phyloP scores from a whole-genome alignment of 1,140 invertebrate species.

The Drosophila micromelanica region DNA sequence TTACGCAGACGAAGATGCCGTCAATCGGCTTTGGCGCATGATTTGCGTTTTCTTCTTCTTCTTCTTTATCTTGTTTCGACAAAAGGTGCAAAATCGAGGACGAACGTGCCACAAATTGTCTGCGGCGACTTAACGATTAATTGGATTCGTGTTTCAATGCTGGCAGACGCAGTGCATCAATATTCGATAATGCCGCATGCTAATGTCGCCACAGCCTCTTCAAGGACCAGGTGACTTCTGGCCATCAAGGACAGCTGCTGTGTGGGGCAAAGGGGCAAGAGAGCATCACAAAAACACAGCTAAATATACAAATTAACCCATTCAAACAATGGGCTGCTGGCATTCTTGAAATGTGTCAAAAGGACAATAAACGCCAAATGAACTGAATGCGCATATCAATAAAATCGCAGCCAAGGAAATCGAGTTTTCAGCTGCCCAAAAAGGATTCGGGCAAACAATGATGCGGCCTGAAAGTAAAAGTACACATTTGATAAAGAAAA shows the following conservation, averaged over 20 bases:
- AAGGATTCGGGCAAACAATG: constrained; percentile 3
- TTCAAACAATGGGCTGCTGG: constrained; percentile 61
- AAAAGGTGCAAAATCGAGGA: constrained; percentile 68
- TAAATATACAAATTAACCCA: constrained; percentile 81
- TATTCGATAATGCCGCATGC: constrained; percentile 56
- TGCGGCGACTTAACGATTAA: constrained; percentile 72
- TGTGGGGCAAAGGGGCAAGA: neutral
- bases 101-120: constrained; percentile 70
- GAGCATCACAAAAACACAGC: constrained; percentile 14
- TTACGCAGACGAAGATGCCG: constrained; percentile 43
- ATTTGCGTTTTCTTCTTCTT: constrained; percentile 66
- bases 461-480: constrained; percentile 45
- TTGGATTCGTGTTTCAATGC: constrained; percentile 67
- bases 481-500: constrained; percentile 44
- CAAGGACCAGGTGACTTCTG: constrained; percentile 8
- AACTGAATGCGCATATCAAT: constrained; percentile 57
- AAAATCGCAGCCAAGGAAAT: constrained; percentile 37
- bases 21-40: constrained; percentile 45
- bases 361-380: constrained; percentile 67
- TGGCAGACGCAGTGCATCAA: constrained; percentile 38
- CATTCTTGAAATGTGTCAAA: constrained; percentile 67
- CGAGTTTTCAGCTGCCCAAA: constrained; percentile 57
- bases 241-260: constrained; percentile 30
- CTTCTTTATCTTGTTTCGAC: constrained; percentile 27
- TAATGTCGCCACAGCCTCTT: constrained; percentile 16